A percentile compares a stretch with the other conserved stretches of the same genome.
Conservation (phyloP, 2,797 vertebrate species). For the Lophius americanus region DNA sequence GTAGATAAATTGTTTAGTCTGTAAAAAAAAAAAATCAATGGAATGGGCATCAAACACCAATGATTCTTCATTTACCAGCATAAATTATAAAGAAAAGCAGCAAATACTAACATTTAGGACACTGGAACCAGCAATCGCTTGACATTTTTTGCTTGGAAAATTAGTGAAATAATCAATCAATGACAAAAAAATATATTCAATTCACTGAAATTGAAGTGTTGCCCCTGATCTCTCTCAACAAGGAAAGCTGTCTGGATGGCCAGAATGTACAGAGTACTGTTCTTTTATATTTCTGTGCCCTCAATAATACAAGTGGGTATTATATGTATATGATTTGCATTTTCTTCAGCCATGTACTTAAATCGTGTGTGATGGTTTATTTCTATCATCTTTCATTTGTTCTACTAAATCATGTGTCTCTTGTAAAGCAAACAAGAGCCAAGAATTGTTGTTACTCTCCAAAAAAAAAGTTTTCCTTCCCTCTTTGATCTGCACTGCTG, state of each 20-base stretch:
- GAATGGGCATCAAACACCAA: neutral
- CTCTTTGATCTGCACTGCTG: slow-evolving; percentile 37
- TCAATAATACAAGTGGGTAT: slow-evolving; percentile 8
- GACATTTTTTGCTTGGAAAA: neutral
- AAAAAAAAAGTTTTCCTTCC: slow-evolving; percentile 10
- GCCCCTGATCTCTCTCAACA: slow-evolving; percentile 12
- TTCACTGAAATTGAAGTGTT: neutral
- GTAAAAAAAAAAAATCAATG: neutral
- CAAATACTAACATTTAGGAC: neutral
- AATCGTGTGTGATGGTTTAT: slow-evolving; percentile 37
- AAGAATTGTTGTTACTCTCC: slow-evolving; percentile 12
- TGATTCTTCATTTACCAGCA: neutral
- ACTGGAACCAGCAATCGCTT: no score
- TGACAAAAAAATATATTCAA: neutral
- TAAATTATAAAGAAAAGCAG: neutral
- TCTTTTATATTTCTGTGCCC: slow-evolving; percentile 43
- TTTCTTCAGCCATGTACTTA: slow-evolving; percentile 46
- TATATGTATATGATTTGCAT: neutral
- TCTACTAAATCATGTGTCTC: slow-evolving; percentile 40
- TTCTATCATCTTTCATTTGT: slow-evolving; percentile 38
- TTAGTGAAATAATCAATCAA: neutral
- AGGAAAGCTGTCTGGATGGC: slow-evolving; percentile 9
- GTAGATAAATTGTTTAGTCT: neutral
- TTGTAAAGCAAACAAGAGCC: slow-evolving; percentile 30
- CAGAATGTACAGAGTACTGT: slow-evolving; percentile 34